A percentile compares a stretch with the other conserved stretches of the same genome.
Evolutionary conservation across 2,888 invertebrate species (phyloP).

Genomic region (Tiphia femorata): DNA sequence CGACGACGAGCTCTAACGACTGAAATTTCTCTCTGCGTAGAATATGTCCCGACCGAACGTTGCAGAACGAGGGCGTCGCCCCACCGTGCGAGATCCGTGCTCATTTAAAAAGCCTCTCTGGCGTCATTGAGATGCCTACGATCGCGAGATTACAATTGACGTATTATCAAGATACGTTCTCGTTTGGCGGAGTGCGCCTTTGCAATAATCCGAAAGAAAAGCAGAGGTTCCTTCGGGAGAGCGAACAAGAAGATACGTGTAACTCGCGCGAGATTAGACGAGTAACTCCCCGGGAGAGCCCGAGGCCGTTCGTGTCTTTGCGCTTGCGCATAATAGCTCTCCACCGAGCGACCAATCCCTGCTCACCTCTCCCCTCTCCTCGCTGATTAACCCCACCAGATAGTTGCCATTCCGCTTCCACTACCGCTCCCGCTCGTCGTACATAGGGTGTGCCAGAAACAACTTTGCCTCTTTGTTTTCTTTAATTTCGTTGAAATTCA

Average conservation of each 20-base stretch:
- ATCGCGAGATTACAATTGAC: slow-evolving; percentile 28
- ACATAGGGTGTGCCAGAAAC: slow-evolving; percentile 46
- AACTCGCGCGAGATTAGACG: slow-evolving; percentile 66
- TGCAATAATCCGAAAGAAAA: slow-evolving; percentile 26
- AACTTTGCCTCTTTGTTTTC: slow-evolving; percentile 48
- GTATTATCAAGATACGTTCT: slow-evolving; percentile 30
- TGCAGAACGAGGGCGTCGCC: too few species aligned
- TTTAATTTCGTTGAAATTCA: slow-evolving; percentile 50
- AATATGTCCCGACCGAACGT: too few species aligned
- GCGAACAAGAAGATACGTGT: slow-evolving; percentile 55
- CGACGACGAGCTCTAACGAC: not conserved
- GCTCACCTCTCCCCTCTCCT: slow-evolving; percentile 22
- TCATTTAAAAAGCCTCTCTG: too few species aligned
- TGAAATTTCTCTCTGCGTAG: too few species aligned
- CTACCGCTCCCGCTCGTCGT: slow-evolving; percentile 54
- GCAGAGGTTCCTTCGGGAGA: slow-evolving; percentile 34
- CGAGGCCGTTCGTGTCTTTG: slow-evolving; percentile 45
- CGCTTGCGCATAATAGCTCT: slow-evolving; percentile 53
- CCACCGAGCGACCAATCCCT: slow-evolving; percentile 38
- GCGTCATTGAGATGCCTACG: slow-evolving; percentile 8
- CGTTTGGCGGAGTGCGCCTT: slow-evolving; percentile 9
- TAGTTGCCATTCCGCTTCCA: slow-evolving; percentile 12
- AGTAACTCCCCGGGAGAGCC: slow-evolving; percentile 62
- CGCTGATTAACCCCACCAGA: slow-evolving; percentile 14
- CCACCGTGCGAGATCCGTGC: too few species aligned